Conservation (phyloP, 2,888 invertebrate species). For the Leptinotarsa rubiginosa region DNA sequence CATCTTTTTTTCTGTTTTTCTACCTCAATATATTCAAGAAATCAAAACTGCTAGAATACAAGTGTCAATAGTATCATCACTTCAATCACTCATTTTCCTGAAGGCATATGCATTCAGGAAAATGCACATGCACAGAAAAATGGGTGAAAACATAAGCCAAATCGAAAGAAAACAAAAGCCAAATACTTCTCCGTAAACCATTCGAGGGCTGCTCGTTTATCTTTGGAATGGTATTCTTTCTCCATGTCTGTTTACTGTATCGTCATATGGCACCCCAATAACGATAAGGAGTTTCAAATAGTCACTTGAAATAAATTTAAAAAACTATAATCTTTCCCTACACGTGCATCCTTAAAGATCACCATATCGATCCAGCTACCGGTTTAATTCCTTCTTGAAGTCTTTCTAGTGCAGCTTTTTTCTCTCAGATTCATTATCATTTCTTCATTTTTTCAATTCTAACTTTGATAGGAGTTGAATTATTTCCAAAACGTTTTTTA, state of each 20-base stretch:
- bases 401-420: background rate
- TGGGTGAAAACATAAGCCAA: no score
- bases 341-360: conserved; percentile 29
- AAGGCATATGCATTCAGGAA: no score
- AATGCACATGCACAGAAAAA: no score
- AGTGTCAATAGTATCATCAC: no score
- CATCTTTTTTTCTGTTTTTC: no score
- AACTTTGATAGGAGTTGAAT: background rate
- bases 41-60: no score
- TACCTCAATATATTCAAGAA: no score
- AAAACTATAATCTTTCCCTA: conserved; percentile 27
- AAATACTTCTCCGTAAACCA: conserved; percentile 41
- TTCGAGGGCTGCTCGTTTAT: conserved; percentile 37
- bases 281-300: conserved; percentile 58
- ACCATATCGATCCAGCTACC: conserved; percentile 28
- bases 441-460: background rate
- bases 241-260: conserved; percentile 58
- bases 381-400: conserved; percentile 30
- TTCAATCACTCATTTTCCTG: no score
- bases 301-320: conserved; percentile 52
- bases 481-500: no score
- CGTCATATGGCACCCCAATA: conserved; percentile 60
- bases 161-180: conserved; percentile 12
- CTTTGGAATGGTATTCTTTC: conserved; percentile 41
- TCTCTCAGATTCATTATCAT: background rate